These are phyloP conservation scores for Alectura lathami DNA, from an alignment of 2,113 vertebrate species.

Conservation along the genomic window DNA sequence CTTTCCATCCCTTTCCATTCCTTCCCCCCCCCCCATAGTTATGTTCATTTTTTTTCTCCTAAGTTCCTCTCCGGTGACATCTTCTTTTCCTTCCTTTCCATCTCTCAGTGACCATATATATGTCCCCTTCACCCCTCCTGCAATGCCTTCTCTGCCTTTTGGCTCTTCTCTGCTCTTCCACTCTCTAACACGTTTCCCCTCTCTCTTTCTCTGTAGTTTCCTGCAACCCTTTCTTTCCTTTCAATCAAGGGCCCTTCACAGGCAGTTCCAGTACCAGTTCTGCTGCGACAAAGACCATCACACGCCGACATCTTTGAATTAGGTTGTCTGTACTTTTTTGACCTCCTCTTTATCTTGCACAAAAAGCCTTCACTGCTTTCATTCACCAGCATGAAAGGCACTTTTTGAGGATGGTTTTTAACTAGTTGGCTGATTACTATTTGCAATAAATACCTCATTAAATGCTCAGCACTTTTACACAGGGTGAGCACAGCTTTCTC, in stretches of 20 bases:
- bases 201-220: neutral
- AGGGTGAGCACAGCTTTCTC: neutral
- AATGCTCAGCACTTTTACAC: neutral
- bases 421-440: constrained; percentile 15
- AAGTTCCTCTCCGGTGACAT: neutral
- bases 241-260: neutral
- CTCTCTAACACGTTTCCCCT: neutral
- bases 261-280: neutral
- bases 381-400: neutral
- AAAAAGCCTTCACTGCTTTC: neutral
- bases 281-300: neutral
- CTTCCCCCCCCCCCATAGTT: neutral
- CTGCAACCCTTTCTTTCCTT: neutral
- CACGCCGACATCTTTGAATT: neutral
- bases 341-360: neutral
- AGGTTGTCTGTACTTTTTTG: neutral
- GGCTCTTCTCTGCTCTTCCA: neutral
- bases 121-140: neutral
- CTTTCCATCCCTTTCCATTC: neutral
- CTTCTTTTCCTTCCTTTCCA: neutral
- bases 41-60: neutral
- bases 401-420: constrained; percentile 14
- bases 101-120: neutral
- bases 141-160: neutral
- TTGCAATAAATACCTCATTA: constrained; percentile 50